Evolutionary conservation across 2,797 vertebrate species (phyloP).

Genomic region (Gouania willdenowi): DNA sequence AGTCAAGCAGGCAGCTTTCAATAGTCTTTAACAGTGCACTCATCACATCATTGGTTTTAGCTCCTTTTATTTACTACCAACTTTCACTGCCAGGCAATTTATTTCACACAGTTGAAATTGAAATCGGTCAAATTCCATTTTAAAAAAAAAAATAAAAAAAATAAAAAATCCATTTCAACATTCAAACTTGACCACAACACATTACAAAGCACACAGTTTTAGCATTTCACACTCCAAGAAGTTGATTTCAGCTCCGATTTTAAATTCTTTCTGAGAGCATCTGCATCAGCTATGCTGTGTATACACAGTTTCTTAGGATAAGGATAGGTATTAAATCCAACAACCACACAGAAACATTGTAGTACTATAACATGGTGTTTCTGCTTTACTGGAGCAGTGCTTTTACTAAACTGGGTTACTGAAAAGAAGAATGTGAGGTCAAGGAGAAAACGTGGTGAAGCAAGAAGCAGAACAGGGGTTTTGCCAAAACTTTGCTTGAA

Average conservation of each 20-base stretch:
- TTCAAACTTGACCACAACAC: constrained; percentile 29
- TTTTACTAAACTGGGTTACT: constrained; percentile 44
- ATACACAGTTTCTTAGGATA: constrained; percentile 27
- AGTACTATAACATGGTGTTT: constrained; percentile 48
- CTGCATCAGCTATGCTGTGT: constrained; percentile 44
- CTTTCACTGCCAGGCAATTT: constrained; percentile 32
- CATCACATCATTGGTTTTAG: not conserved
- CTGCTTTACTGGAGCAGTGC: constrained; percentile 53
- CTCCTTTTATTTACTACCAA: constrained; percentile 2
- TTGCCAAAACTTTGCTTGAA: constrained; percentile 54
- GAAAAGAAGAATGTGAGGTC: constrained; percentile 41
- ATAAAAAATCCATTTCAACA: constrained; percentile 44
- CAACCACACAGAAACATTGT: constrained; percentile 38
- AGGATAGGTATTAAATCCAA: constrained; percentile 54
- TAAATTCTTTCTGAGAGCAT: constrained; percentile 44
- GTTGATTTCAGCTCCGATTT: constrained; percentile 49
- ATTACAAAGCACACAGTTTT: not conserved
- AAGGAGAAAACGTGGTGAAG: constrained; percentile 32
- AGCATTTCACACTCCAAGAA: constrained; percentile 19
- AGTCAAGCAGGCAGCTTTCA: constrained; percentile 25
- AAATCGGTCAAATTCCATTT: constrained; percentile 48
- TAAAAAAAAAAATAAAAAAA: no score
- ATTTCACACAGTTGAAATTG: no score
- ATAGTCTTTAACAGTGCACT: constrained; percentile 11
- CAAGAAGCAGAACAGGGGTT: constrained; percentile 26